Evolutionary conservation across 2,888 invertebrate species (phyloP).

Genomic region (Periphyllus acericola): DNA sequence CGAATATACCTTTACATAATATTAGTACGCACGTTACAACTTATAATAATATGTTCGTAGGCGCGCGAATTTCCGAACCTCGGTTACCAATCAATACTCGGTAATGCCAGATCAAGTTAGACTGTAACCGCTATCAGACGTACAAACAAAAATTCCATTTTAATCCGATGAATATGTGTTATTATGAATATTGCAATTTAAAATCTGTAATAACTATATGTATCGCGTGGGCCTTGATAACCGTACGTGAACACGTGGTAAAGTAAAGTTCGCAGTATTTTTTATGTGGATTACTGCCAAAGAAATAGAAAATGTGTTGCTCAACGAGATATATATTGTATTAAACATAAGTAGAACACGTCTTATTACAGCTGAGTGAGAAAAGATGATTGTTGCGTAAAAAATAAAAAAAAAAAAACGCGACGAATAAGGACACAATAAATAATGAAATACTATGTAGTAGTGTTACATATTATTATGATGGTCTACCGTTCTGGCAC

Average conservation of each 20-base stretch:
- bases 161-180: background rate
- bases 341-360: conserved; percentile 46
- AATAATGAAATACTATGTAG: conserved; percentile 31
- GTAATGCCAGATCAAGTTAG: too few relatives aligned
- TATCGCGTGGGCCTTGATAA: background rate
- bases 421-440: conserved; percentile 36
- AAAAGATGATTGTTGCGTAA: conserved; percentile 50
- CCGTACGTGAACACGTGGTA: background rate
- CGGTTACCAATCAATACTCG: too few relatives aligned
- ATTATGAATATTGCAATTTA: too few relatives aligned
- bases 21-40: too few relatives aligned
- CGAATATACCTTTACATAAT: too few relatives aligned
- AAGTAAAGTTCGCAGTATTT: background rate
- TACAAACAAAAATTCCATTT: background rate
- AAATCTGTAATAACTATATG: background rate
- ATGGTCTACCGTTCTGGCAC: background rate
- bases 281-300: conserved; percentile 29
- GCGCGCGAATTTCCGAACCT: too few relatives aligned
- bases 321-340: conserved; percentile 38
- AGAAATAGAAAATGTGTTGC: conserved; percentile 31
- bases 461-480: conserved; percentile 29
- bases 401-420: conserved; percentile 34
- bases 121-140: too few relatives aligned
- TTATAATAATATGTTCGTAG: too few relatives aligned
- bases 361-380: conserved; percentile 26